phyloP scores from a whole-genome alignment of 2,113 vertebrate genomes.

The Symphodus melops region DNA sequence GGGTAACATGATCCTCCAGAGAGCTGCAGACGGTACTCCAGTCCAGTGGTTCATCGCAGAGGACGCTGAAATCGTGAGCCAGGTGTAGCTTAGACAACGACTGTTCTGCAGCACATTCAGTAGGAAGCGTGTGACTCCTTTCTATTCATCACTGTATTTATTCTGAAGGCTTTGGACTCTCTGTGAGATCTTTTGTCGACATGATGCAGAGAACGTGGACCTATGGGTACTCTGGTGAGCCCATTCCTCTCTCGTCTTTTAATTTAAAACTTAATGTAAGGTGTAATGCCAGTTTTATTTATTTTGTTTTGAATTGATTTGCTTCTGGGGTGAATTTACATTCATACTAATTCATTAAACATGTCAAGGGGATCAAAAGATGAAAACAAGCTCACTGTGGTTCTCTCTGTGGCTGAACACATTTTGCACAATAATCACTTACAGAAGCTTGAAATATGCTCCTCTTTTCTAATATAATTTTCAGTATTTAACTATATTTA shows the following conservation, averaged over 20 bases:
- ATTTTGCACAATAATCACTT: slow-evolving; percentile 66
- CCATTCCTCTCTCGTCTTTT: slow-evolving; percentile 46
- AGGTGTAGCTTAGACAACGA: slow-evolving; percentile 80
- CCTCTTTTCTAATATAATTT: slow-evolving; percentile 64
- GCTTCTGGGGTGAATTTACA: slow-evolving; percentile 30
- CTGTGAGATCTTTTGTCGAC: slow-evolving; percentile 61
- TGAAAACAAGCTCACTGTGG: slow-evolving; percentile 28
- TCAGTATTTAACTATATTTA: slow-evolving; percentile 56
- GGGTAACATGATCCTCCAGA: slow-evolving; percentile 84
- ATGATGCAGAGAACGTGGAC: slow-evolving; percentile 43
- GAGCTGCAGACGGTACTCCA: slow-evolving; percentile 87
- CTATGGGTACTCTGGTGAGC: slow-evolving; percentile 24
- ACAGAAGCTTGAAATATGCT: slow-evolving; percentile 42
- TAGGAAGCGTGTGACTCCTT: slow-evolving; percentile 25
- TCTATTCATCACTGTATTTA: slow-evolving; percentile 76
- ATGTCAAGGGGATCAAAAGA: slow-evolving; percentile 30
- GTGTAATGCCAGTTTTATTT: slow-evolving; percentile 76
- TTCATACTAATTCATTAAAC: slow-evolving; percentile 17
- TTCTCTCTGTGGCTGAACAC: slow-evolving; percentile 77
- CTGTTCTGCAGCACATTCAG: slow-evolving; percentile 12
- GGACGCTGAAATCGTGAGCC: slow-evolving; percentile 89
- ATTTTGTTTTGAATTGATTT: slow-evolving; percentile 34
- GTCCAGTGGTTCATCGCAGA: slow-evolving; percentile 89
- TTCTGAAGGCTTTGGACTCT: slow-evolving; percentile 77
- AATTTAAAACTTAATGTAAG: slow-evolving; percentile 74